Evolutionary conservation across 1,140 invertebrate genomes (phyloP), one percentile per base, ranked within the genome.

Genomic region (Dryas iulia): DNA sequence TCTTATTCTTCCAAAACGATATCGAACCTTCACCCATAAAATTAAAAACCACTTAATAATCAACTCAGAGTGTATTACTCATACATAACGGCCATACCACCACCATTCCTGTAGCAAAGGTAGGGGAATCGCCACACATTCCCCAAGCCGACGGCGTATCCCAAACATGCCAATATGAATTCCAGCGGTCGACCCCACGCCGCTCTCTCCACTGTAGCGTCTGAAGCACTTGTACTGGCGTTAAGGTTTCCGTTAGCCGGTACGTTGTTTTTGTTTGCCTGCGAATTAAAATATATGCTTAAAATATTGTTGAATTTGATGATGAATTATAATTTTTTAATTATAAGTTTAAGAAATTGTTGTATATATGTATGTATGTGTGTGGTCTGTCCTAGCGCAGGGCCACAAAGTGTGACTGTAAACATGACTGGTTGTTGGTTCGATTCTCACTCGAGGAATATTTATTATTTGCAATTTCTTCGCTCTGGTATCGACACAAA

Each of bases 51-150:
- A 47, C 1, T 18, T 14, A 47, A 21, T 47, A 47, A 47, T 8
- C 1, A n/a, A 47, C 18, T 2, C 21, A 21, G 8, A 47, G 14
- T 47, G 21, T 18, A 47, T 47, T 47, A 47, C n/a, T 2, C 35
- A 47, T 47, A 21, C 0, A 47, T 47, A 21, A 8, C 18, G 18
- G 8, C 12, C 92, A 91, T 90, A 96, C 95, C 96, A 80, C 96
- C 96, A 28, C 96, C 96, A 92, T 97, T 97, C 78, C 95, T 94
- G 83, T 96, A 97, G 70, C 95, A 95, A 26, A 97, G 92, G 87
- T 96, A 97, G 2, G 97, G 97, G 87, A 98, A 98, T 70, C 97
- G 92, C 97, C 97, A 98, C 47, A 98, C 95, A 84, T 98, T 98
- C 28, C 96, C 96, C 57, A 97, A 93, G 3, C 96, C 96, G n/a